Evolutionary conservation across 2,113 vertebrate genomes (phyloP).

Genomic region (Sisor rabdophorus): DNA sequence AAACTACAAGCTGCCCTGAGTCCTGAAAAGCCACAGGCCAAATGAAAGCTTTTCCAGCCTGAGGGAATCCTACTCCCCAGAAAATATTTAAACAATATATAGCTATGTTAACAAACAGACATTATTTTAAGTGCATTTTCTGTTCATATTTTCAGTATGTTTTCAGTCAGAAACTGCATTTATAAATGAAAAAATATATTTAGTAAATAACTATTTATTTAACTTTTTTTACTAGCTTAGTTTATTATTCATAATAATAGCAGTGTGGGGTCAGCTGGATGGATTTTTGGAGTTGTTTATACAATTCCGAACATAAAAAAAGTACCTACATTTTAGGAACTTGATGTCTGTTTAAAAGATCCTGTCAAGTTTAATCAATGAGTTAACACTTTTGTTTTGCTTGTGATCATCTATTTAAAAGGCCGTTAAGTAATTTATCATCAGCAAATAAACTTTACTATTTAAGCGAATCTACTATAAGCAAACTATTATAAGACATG

Average conservation of each 20-base stretch:
- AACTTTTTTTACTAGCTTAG: conserved; percentile 57
- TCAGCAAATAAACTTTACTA: background rate
- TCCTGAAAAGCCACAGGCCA: conserved; percentile 52
- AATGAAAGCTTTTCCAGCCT: conserved; percentile 34
- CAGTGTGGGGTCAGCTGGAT: conserved; percentile 56
- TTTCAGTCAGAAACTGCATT: conserved; percentile 47
- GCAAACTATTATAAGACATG: background rate
- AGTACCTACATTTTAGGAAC: conserved; percentile 13
- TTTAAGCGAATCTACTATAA: background rate
- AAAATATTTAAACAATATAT: conserved; percentile 36
- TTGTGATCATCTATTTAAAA: background rate
- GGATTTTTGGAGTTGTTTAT: conserved; percentile 62
- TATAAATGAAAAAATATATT: conserved; percentile 64
- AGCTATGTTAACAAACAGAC: conserved; percentile 2
- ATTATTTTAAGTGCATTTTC: too few species aligned
- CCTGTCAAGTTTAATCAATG: background rate
- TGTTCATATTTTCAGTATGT: too few species aligned
- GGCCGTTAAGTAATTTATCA: background rate
- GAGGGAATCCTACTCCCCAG: conserved; percentile 10
- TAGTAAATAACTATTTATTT: conserved; percentile 60
- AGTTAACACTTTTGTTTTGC: background rate
- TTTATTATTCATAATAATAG: conserved; percentile 62
- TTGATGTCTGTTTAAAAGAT: background rate
- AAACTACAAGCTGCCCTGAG: conserved; percentile 59
- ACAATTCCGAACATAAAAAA: conserved; percentile 44